phyloP scores from a whole-genome alignment of 2,797 vertebrate genomes.

The Diglossa cyanea region DNA sequence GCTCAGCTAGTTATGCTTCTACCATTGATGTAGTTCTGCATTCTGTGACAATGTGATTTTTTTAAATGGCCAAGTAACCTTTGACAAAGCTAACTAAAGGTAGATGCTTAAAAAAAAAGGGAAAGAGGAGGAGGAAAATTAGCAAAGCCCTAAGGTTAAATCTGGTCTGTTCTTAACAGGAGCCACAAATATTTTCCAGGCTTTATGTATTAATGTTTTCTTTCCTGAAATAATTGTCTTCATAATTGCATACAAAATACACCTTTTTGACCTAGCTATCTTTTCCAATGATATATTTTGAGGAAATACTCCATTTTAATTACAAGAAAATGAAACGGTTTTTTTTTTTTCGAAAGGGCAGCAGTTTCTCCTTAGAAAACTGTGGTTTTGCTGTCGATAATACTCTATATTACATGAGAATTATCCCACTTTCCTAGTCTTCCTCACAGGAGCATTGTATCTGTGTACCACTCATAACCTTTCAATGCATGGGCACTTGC shows the following conservation, averaged over 20 bases:
- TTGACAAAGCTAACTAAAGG: not conserved
- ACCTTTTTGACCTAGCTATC: not conserved
- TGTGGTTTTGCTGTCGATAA: not conserved
- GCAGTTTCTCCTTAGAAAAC: not conserved
- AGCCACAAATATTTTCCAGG: slow-evolving; percentile 43
- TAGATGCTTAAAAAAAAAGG: not conserved
- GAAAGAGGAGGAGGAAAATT: not conserved
- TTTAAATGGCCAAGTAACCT: not conserved
- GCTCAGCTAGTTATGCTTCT: not conserved
- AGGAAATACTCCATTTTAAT: not conserved
- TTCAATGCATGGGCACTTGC: not conserved
- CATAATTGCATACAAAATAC: not conserved
- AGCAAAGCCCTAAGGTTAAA: slow-evolving; percentile 42
- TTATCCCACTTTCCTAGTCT: not conserved
- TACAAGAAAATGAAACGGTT: not conserved
- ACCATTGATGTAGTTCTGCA: not conserved
- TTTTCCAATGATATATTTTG: not conserved
- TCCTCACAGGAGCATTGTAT: not conserved
- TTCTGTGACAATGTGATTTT: not conserved
- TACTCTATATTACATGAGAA: not conserved
- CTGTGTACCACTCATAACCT: not conserved
- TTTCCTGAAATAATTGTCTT: slow-evolving; percentile 27
- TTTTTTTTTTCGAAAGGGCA: not conserved
- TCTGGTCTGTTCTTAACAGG: slow-evolving; percentile 33
- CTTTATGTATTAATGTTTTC: not conserved